These are phyloP conservation scores for Brachirus orientalis DNA, from an alignment of 2,113 vertebrate genomes.

Conservation along the genomic window DNA sequence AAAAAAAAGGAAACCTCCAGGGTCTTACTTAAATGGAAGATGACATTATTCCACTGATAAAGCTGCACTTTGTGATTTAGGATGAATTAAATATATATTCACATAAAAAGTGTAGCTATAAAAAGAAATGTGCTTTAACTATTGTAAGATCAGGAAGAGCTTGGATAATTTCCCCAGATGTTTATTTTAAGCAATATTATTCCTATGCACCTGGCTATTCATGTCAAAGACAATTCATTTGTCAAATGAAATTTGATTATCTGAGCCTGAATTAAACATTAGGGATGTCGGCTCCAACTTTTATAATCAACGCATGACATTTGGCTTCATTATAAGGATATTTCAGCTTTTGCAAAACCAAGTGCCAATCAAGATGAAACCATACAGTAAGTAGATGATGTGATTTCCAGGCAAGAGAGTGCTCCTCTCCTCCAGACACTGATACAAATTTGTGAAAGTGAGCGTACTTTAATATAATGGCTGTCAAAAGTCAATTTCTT, in stretches of 20 bases:
- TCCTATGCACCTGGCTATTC: conserved; percentile 33
- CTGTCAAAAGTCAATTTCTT: conserved; percentile 71
- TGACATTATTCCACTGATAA: not conserved
- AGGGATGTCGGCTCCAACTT: conserved; percentile 26
- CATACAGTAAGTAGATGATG: conserved; percentile 63
- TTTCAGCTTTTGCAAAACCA: conserved; percentile 50
- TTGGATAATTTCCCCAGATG: conserved; percentile 28
- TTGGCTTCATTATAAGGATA: conserved; percentile 37
- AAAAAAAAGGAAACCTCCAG: not conserved
- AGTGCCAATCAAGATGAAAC: conserved; percentile 65
- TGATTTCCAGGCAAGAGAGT: conserved; percentile 59
- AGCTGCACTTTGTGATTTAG: not conserved
- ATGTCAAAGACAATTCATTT: conserved; percentile 36
- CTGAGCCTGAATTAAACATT: conserved; percentile 44
- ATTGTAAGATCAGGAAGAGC: conserved; percentile 26
- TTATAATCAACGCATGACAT: conserved; percentile 38
- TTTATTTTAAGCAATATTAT: conserved; percentile 46
- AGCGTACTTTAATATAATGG: conserved; percentile 60
- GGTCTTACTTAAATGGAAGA: not conserved
- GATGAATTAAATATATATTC: not conserved
- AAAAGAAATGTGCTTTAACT: conserved; percentile 3
- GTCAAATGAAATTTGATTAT: conserved; percentile 56
- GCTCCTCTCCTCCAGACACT: conserved; percentile 60
- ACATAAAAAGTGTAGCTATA: not conserved
- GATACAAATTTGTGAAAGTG: conserved; percentile 62